phyloP scores from a whole-genome alignment of 2,888 invertebrate genomes.

The Scaptomyza flava region DNA sequence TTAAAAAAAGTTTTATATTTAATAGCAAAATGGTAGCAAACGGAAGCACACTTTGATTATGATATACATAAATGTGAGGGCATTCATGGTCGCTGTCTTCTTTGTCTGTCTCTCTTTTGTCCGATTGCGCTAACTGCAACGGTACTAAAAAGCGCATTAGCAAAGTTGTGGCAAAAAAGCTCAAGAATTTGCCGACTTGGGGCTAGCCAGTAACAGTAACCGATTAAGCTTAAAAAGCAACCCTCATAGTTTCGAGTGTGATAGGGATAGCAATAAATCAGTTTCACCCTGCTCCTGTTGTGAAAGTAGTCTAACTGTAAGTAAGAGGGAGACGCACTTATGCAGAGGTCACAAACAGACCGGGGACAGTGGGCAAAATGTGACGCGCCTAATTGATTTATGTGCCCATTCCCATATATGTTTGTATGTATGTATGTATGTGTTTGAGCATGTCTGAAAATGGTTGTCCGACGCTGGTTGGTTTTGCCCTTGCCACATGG shows the following conservation, averaged over 20 bases:
- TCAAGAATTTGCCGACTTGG: conserved; percentile 54
- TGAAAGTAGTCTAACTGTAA: not conserved
- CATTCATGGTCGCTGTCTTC: conserved; percentile 46
- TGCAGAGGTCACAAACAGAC: conserved; percentile 22
- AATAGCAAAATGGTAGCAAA: conserved; percentile 12
- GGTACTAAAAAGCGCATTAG: conserved; percentile 66
- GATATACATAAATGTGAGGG: conserved; percentile 50
- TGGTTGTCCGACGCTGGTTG: conserved; percentile 53
- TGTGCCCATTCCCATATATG: conserved; percentile 40
- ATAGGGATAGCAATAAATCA: conserved; percentile 16
- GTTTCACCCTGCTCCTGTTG: conserved; percentile 24
- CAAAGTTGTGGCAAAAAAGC: conserved; percentile 35
- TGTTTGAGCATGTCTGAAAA: conserved; percentile 18
- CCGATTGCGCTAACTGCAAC: conserved; percentile 21
- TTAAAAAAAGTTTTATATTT: conserved; percentile 38
- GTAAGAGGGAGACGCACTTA: conserved; percentile 42
- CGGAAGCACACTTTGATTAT: conserved; percentile 71
- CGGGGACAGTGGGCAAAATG: conserved; percentile 40
- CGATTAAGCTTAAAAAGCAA: conserved; percentile 64
- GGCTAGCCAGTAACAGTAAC: conserved; percentile 67
- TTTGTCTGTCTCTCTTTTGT: conserved; percentile 5
- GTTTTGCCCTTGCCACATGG: conserved; percentile 41
- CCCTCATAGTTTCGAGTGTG: conserved; percentile 28
- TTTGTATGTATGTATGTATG: not conserved
- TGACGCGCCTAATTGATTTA: conserved; percentile 74